phyloP scores from a whole-genome alignment of 2,888 invertebrate species.

The Drosophila eohydei region DNA sequence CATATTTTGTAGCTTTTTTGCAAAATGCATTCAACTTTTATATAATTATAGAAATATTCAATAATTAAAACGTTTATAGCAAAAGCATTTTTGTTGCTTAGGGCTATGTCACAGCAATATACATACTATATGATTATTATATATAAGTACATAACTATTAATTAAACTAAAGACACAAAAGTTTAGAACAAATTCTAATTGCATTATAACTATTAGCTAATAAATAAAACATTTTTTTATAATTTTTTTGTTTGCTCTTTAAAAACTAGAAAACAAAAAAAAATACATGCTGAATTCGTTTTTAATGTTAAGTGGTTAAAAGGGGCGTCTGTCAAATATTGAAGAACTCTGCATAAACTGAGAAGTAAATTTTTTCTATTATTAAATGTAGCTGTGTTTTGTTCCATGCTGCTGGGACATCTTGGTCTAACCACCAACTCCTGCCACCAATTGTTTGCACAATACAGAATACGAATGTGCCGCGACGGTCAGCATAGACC shows the following conservation, averaged over 20 bases:
- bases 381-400: not conserved
- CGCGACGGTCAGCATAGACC: constrained; percentile 51
- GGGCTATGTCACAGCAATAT: constrained; percentile 63
- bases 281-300: not conserved
- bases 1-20: constrained; percentile 58
- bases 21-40: constrained; percentile 38
- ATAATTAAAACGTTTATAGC: constrained; percentile 36
- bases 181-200: constrained; percentile 73
- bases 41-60: constrained; percentile 34
- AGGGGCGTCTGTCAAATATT: not conserved
- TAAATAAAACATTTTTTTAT: constrained; percentile 67
- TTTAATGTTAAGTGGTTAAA: not conserved
- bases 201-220: constrained; percentile 68
- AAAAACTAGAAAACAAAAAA: constrained; percentile 26
- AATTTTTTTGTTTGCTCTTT: constrained; percentile 52
- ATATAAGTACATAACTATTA: constrained; percentile 42
- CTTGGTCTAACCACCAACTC: constrained; percentile 5
- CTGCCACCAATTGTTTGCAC: constrained; percentile 17
- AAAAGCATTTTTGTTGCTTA: constrained; percentile 42
- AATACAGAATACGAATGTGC: constrained; percentile 34
- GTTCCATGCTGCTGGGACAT: not conserved
- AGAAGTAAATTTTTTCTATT: not conserved
- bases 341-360: not conserved
- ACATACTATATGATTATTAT: constrained; percentile 44
- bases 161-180: constrained; percentile 48